A percentile compares a stretch with the other conserved stretches of the same genome.
These are phyloP conservation scores for Notolabrus celidotus DNA, from an alignment of 2,797 vertebrate species.

Conservation along the genomic window DNA sequence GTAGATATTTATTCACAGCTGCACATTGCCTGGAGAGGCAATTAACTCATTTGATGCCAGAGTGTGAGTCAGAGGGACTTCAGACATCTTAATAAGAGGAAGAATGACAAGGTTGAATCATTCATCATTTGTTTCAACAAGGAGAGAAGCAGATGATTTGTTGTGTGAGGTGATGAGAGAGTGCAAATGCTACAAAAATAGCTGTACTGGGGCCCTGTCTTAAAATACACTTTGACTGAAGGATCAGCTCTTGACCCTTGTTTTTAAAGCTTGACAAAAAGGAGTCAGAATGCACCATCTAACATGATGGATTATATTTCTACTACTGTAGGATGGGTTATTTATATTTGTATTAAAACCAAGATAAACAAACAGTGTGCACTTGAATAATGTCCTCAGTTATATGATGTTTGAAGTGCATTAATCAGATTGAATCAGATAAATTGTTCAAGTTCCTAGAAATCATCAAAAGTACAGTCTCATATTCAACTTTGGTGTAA, in stretches of 20 bases:
- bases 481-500: too few relatives aligned
- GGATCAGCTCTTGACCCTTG: neutral
- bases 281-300: too few relatives aligned
- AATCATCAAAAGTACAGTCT: too few relatives aligned
- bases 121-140: slow-evolving; percentile 7
- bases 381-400: too few relatives aligned
- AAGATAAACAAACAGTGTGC: neutral
- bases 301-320: too few relatives aligned
- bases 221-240: neutral
- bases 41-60: slow-evolving; percentile 60
- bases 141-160: slow-evolving; percentile 9
- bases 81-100: slow-evolving; percentile 30
- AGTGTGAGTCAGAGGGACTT: slow-evolving; percentile 39
- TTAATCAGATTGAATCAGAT: too few relatives aligned
- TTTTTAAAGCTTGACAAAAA: neutral
- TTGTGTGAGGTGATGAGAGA: neutral
- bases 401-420: too few relatives aligned
- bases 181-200: neutral
- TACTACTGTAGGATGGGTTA: too few relatives aligned
- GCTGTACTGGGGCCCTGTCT: neutral
- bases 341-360: too few relatives aligned
- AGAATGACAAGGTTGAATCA: slow-evolving; percentile 47
- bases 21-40: slow-evolving; percentile 58
- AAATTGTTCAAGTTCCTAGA: too few relatives aligned
- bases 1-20: slow-evolving; percentile 73